Evolutionary conservation across 2,888 invertebrate genomes (phyloP).

Genomic region (Pseudococcus longispinus): DNA sequence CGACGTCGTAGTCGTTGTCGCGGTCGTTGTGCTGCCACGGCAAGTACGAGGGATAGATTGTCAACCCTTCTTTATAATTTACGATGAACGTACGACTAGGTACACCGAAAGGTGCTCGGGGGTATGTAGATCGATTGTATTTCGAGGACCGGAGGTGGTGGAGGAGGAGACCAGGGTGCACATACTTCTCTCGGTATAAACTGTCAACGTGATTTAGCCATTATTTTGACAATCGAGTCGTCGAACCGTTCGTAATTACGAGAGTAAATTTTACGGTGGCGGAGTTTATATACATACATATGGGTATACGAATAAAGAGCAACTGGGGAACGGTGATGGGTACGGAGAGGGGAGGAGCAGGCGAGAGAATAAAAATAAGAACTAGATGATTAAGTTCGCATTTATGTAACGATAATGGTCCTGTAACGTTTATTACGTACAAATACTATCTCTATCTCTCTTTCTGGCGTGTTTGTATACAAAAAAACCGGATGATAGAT

Average conservation of each 20-base stretch:
- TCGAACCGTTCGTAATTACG: not conserved
- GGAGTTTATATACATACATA: not conserved
- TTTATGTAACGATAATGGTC: not conserved
- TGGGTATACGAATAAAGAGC: too few relatives aligned
- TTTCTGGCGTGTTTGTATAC: not conserved
- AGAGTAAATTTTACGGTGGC: not conserved
- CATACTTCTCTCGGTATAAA: not conserved
- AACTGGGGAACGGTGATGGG: too few relatives aligned
- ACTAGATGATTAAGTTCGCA: slow-evolving; percentile 2
- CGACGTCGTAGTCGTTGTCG: not conserved
- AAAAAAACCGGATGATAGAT: not conserved
- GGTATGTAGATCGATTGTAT: slow-evolving; percentile 22
- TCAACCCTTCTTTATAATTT: slow-evolving; percentile 30
- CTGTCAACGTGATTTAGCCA: not conserved
- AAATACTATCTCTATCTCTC: not conserved
- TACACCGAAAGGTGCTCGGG: not conserved
- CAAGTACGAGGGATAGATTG: slow-evolving; percentile 16
- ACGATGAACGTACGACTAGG: not conserved
- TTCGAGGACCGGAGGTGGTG: not conserved
- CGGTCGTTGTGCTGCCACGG: not conserved
- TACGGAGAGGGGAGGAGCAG: not conserved
- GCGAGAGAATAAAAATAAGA: not conserved
- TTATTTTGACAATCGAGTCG: slow-evolving; percentile 31
- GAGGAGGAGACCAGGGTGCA: not conserved
- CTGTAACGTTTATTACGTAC: slow-evolving; percentile 4